Conservation (phyloP, 2,113 vertebrate species). For the Pimephales promelas region DNA sequence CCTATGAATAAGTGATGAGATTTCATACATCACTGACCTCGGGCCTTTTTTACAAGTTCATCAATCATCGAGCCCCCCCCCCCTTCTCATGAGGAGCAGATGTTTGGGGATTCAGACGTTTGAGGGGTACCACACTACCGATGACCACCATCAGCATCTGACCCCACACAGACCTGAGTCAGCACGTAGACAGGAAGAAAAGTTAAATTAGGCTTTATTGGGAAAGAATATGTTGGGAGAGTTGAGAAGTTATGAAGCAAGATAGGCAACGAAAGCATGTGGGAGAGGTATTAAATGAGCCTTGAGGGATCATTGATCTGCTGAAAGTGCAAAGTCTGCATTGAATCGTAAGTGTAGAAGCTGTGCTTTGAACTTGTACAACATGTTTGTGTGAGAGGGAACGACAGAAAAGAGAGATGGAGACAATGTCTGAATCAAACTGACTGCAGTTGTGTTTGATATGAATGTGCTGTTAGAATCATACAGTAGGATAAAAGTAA, state of each 20-base stretch:
- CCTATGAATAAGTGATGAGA: conserved; percentile 58
- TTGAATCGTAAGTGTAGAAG: conserved; percentile 71
- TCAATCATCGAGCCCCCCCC: conserved; percentile 53
- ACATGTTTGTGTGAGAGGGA: conserved; percentile 51
- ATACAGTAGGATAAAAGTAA: neutral
- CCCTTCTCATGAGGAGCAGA: conserved; percentile 42
- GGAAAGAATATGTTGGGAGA: conserved; percentile 24
- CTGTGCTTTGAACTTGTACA: conserved; percentile 72
- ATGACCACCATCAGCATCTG: conserved; percentile 14
- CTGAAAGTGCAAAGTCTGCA: conserved; percentile 70
- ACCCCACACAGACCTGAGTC: conserved; percentile 51
- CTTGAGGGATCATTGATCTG: conserved; percentile 76
- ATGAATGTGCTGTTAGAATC: neutral
- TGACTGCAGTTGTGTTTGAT: neutral
- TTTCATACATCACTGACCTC: conserved; percentile 59
- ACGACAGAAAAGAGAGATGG: neutral
- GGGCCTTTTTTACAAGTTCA: conserved; percentile 56
- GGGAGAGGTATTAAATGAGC: conserved; percentile 49
- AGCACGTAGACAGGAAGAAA: conserved; percentile 36
- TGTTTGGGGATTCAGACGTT: conserved; percentile 41
- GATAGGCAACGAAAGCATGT: conserved; percentile 42
- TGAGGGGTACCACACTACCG: conserved; percentile 33
- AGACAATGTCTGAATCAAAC: conserved; percentile 13
- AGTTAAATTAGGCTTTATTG: conserved; percentile 17
- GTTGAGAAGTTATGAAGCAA: conserved; percentile 1